phyloP scores from a whole-genome alignment of 2,888 invertebrate genomes.

The Leptinotarsa peninsularis region DNA sequence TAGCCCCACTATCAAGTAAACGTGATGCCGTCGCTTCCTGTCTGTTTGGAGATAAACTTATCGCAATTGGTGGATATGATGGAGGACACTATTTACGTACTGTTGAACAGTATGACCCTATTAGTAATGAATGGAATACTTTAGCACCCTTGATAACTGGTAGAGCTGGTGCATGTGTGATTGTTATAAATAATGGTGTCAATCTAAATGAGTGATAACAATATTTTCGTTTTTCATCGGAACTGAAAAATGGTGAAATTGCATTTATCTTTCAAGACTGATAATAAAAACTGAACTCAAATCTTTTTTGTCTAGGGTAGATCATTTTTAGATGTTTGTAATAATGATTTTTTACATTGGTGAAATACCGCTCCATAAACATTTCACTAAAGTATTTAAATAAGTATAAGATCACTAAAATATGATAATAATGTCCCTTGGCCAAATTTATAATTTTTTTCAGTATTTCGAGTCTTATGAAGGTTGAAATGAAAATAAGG shows the following conservation, averaged over 20 bases:
- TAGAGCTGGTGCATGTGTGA: conserved; percentile 90
- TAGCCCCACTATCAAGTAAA: conserved; percentile 85
- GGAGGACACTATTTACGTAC: conserved; percentile 88
- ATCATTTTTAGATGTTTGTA: neutral
- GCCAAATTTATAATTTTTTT: neutral
- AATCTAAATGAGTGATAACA: conserved; percentile 37
- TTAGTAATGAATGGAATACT: conserved; percentile 82
- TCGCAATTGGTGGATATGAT: conserved; percentile 92
- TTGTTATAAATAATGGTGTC: conserved; percentile 67
- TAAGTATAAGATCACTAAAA: neutral
- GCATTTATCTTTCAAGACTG: conserved; percentile 14
- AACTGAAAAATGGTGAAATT: conserved; percentile 11
- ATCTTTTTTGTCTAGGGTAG: neutral
- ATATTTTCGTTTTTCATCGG: neutral
- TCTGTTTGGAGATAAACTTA: conserved; percentile 83
- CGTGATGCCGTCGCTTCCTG: conserved; percentile 92
- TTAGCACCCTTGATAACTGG: conserved; percentile 84
- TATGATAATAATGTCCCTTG: neutral
- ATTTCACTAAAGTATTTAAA: neutral
- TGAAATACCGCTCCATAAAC: neutral
- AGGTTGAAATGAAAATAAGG: neutral
- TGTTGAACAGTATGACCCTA: conserved; percentile 91
- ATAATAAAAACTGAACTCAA: neutral
- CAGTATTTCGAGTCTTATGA: neutral
- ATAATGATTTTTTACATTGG: neutral